Evolutionary conservation across 2,888 invertebrate genomes (phyloP), one percentile per base, ranked within the genome.

Genomic region (Polia nebulosa): DNA sequence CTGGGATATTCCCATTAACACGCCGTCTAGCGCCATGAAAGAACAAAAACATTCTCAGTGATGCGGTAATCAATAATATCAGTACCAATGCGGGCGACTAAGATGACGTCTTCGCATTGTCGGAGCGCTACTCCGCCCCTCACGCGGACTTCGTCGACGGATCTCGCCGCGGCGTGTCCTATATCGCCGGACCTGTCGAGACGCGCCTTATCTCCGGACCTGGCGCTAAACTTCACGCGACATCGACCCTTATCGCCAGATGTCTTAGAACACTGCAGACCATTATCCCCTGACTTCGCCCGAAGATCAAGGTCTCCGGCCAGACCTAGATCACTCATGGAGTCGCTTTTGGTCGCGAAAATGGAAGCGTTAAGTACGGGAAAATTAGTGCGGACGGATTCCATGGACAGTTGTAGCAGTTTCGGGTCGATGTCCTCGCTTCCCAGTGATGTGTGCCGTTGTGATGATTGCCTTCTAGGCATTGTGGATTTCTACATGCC

Each of bases 391-490:
- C 96, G 98, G 81, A 97, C 97, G 29, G 97, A 98, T 86, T 98
- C 98, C 9, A 96, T 97, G 91, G 98, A 98, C 89, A 97, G 97
- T 78, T 97, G 97, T 82, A 97, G 97, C 90, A 97, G 97, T 64
- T 95, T 97, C 66, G 96, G 97, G 22, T 97, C 97, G 1, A 95
- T 96, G 89, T 97, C 97, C 68, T 97, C 98, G 9, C 85, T 96
- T 77, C 95, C 97, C 8, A 97, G 97, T 90, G 98, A 98, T 87
- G 97, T 98, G 80, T 98, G 98, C 91, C 96, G 97, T 74, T 98
- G 98, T 90, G 98, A 98, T 89, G 98, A 98, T 91, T 98, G 98
- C 85, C 93, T 98, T 73, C 96, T 98, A 80, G 98, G 98, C 7
- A 98, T 98, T 79, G 98, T 97, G 80, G 98, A 98, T 94, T 96